Evolutionary conservation across 2,797 vertebrate species (phyloP).

Genomic region (Manis javanica): DNA sequence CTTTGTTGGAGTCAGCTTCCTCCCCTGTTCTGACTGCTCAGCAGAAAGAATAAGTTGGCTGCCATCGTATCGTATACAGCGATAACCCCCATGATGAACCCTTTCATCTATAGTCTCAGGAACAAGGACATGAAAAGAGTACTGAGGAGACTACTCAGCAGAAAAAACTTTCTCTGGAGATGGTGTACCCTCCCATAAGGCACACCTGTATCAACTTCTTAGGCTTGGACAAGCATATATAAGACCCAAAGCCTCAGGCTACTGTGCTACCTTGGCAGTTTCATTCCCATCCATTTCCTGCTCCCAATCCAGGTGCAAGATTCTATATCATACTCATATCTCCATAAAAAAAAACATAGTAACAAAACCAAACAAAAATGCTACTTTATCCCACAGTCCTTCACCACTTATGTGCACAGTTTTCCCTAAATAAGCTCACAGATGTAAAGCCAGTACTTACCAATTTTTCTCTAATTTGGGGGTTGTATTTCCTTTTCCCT

Average conservation of each 20-base stretch:
- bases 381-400: background rate
- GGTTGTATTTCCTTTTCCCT: background rate
- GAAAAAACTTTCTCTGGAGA: background rate
- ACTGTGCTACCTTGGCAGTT: background rate
- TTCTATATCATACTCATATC: background rate
- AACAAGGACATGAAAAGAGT: constrained; percentile 73
- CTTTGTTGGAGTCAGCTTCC: constrained; percentile 71
- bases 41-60: constrained; percentile 58
- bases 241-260: background rate
- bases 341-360: background rate
- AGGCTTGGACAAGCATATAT: background rate
- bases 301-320: background rate
- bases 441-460: background rate
- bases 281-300: background rate
- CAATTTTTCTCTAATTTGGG: background rate
- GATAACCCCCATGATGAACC: constrained; percentile 73
- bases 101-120: constrained; percentile 77
- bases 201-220: background rate
- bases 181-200: background rate
- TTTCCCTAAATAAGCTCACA: background rate
- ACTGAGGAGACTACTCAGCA: constrained; percentile 52
- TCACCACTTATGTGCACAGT: background rate
- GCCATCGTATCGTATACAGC: constrained; percentile 73
- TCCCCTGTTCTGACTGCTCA: constrained; percentile 61
- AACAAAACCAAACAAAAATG: background rate